Conservation (phyloP, 2,113 vertebrate genomes). For the Sinocyclocheilus maitianheensis region DNA sequence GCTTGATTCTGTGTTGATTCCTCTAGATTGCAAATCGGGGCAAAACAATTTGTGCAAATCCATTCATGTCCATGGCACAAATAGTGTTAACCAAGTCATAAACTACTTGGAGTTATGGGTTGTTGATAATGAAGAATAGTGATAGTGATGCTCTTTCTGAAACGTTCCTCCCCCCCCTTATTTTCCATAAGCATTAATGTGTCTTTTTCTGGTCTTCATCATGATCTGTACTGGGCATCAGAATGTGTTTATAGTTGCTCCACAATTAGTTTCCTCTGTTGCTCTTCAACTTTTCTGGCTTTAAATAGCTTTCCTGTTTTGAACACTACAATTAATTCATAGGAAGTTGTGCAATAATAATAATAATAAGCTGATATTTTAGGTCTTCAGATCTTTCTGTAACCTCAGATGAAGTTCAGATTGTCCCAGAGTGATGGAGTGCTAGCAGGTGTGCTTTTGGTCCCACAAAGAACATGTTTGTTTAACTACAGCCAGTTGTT, state of each 20-base stretch:
- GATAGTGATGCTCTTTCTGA: background rate
- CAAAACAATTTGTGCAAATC: no score
- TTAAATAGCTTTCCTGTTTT: background rate
- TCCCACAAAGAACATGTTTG: constrained; percentile 39
- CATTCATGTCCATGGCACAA: background rate
- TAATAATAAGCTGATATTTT: background rate
- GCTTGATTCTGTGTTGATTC: no score
- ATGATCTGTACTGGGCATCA: background rate
- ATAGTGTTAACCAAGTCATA: background rate
- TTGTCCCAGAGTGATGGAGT: constrained; percentile 1
- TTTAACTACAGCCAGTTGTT: constrained; percentile 38
- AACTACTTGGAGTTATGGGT: background rate
- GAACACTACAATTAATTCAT: background rate
- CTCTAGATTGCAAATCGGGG: no score
- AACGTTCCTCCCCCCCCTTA: no score
- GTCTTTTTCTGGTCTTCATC: background rate
- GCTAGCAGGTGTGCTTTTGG: constrained; percentile 48
- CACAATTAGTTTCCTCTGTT: background rate
- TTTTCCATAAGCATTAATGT: background rate
- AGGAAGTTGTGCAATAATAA: background rate
- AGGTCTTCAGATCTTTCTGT: background rate
- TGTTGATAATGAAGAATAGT: background rate
- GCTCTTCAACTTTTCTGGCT: background rate
- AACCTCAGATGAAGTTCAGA: constrained; percentile 1
- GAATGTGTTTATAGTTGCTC: constrained; percentile 25